A percentile compares a stretch with the other conserved stretches of the same genome.
Conservation (phyloP, 2,113 vertebrate genomes). For the Megaceryle torquata region DNA sequence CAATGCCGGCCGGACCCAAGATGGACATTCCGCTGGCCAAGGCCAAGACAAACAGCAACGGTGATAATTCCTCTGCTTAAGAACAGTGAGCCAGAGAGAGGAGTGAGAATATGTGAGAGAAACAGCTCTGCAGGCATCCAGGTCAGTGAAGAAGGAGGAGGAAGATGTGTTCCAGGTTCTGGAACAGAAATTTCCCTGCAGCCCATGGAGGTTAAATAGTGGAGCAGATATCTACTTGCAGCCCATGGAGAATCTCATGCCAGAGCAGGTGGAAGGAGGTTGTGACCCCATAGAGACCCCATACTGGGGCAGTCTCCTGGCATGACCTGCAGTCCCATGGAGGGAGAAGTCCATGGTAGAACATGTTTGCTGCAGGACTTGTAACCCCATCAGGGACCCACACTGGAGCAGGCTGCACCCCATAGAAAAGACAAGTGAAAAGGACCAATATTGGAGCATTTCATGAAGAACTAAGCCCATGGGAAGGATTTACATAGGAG, state of each 20-base stretch:
- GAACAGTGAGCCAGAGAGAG: not conserved
- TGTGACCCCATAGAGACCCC: not conserved
- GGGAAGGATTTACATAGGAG: accelerated
- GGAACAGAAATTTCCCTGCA: not conserved
- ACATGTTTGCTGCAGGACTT: not conserved
- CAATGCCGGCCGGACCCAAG: accelerated
- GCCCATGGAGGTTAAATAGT: accelerated
- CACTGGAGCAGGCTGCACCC: not conserved
- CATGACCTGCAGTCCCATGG: not conserved
- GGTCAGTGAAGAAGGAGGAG: not conserved
- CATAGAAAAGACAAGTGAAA: not conserved
- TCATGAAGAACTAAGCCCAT: not conserved
- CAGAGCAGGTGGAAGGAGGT: not conserved
- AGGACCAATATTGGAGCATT: accelerated
- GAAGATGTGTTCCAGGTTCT: not conserved
- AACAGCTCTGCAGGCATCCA: not conserved
- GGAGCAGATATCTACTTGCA: not conserved
- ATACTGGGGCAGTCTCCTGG: not conserved
- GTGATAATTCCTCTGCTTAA: accelerated
- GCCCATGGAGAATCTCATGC: not conserved
- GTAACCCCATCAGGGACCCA: not conserved
- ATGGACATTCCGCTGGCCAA: accelerated
- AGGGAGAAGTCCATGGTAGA: not conserved
- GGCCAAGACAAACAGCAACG: accelerated
- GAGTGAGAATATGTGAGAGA: not conserved